These are phyloP conservation scores for Tenebrosternarchus preto DNA, from an alignment of 2,113 vertebrate genomes.

Conservation along the genomic window DNA sequence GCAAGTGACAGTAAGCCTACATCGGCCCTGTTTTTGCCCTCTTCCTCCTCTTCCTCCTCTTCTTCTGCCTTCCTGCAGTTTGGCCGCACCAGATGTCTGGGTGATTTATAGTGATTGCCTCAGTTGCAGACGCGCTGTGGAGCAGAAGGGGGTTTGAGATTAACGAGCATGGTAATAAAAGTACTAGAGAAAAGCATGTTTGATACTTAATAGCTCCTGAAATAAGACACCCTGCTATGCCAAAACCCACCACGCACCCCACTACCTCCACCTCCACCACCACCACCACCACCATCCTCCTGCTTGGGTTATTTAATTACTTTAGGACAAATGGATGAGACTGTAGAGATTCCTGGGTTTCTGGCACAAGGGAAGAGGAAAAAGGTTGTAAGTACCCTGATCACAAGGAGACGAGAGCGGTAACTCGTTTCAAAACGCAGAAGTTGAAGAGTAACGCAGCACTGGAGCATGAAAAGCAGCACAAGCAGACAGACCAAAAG, in stretches of 20 bases:
- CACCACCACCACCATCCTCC: constrained; percentile 36
- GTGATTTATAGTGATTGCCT: constrained; percentile 75
- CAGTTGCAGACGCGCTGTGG: constrained; percentile 54
- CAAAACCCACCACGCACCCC: neutral
- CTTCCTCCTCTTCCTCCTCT: constrained; percentile 12
- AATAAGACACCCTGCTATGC: constrained; percentile 57
- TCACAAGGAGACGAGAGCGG: constrained; percentile 59
- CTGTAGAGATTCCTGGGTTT: constrained; percentile 53
- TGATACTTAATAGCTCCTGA: constrained; percentile 69
- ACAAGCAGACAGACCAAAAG: neutral
- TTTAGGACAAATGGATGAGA: constrained; percentile 71
- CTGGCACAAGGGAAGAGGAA: constrained; percentile 27
- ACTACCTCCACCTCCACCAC: neutral
- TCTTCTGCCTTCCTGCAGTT: constrained; percentile 51
- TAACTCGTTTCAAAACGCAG: constrained; percentile 24
- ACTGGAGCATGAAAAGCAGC: constrained; percentile 23
- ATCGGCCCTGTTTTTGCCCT: constrained; percentile 11
- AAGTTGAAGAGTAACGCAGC: constrained; percentile 33
- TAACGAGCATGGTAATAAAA: constrained; percentile 71
- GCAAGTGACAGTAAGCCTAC: constrained; percentile 1
- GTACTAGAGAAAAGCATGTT: constrained; percentile 61
- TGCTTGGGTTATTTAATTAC: constrained; percentile 69
- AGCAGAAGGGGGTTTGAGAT: constrained; percentile 65
- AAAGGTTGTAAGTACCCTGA: constrained; percentile 61
- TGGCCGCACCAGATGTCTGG: constrained; percentile 62